These are phyloP conservation scores for Sus cebifrons DNA, from an alignment of 2,797 vertebrate genomes.

Conservation along the genomic window DNA sequence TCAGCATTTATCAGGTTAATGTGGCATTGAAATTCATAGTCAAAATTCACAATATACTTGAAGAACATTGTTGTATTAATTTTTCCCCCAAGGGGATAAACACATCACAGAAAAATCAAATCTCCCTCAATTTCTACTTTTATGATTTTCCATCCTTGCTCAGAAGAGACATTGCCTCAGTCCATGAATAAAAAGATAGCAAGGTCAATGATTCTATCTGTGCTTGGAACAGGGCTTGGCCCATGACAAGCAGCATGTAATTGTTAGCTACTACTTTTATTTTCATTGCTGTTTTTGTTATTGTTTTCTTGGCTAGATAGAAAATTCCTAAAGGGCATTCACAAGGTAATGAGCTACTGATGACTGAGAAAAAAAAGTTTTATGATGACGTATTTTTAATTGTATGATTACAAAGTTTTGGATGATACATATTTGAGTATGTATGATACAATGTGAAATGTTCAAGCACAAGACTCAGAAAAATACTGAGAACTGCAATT, in stretches of 20 bases:
- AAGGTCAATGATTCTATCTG: neutral
- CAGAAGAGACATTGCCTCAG: neutral
- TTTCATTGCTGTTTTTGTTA: conserved; percentile 34
- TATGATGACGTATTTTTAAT: neutral
- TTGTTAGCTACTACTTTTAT: neutral
- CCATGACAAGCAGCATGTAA: neutral
- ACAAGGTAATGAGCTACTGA: conserved; percentile 30
- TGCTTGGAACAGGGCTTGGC: neutral
- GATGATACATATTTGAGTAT: too few species aligned
- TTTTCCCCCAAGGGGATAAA: neutral
- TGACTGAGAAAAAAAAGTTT: neutral
- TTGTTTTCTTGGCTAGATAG: conserved; percentile 51
- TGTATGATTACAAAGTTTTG: neutral
- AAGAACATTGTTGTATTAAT: neutral
- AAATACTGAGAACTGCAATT: neutral
- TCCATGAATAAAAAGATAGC: neutral
- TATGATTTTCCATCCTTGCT: neutral
- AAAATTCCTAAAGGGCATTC: neutral
- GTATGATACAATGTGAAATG: neutral
- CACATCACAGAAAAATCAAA: neutral
- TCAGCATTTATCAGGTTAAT: conserved; percentile 19
- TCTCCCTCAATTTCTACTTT: neutral
- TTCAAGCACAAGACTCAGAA: neutral
- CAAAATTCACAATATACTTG: neutral
- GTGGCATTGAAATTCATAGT: neutral